Evolutionary conservation across 2,888 invertebrate species (phyloP).

Genomic region (Blera fallax): DNA sequence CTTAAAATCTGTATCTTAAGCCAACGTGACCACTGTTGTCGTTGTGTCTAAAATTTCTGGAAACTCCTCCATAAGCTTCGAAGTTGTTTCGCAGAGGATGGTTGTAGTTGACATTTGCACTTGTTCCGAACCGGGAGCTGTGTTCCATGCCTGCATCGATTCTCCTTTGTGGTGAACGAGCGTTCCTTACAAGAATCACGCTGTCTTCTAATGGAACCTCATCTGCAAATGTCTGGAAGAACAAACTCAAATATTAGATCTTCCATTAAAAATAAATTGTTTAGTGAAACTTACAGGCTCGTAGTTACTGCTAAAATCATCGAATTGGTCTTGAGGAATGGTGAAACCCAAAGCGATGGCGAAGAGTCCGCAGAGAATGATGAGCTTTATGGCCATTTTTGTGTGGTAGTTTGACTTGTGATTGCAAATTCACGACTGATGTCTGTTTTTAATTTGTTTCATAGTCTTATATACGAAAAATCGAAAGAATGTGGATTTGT

Average conservation of each 20-base stretch:
- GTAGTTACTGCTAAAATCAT: neutral
- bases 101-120: conserved; percentile 30
- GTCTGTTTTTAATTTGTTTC: neutral
- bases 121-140: neutral
- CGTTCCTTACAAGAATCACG: neutral
- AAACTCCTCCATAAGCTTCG: conserved; percentile 17
- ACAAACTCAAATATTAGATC: neutral
- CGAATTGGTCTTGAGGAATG: conserved; percentile 4
- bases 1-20: conserved; percentile 32
- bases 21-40: conserved; percentile 48
- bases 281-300: conserved; percentile 21
- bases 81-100: conserved; percentile 33
- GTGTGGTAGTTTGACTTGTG: neutral
- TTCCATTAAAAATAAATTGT: too few relatives aligned
- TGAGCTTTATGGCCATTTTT: conserved; percentile 19
- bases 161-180: conserved; percentile 19
- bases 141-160: conserved; percentile 14
- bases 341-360: conserved; percentile 17
- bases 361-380: conserved; percentile 18
- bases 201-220: neutral
- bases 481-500: neutral
- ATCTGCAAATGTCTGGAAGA: neutral
- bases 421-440: neutral
- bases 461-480: neutral
- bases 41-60: conserved; percentile 30